These are phyloP conservation scores for Xanthia togata DNA, from an alignment of 2,888 invertebrate genomes.

Conservation along the genomic window DNA sequence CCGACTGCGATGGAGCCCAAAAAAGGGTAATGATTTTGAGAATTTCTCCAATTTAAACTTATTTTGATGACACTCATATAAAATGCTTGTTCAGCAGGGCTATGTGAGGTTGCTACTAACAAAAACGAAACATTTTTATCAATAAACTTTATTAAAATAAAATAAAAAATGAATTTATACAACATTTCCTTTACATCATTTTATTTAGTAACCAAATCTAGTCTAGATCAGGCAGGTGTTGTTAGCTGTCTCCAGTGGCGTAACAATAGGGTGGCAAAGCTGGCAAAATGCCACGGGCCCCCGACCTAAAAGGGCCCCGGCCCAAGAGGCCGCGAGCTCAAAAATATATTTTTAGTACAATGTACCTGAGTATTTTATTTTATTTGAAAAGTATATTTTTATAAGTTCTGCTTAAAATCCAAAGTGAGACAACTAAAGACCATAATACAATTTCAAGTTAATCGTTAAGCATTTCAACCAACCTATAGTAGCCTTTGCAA, in stretches of 20 bases:
- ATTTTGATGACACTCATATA: background rate
- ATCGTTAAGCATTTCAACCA: too few species aligned
- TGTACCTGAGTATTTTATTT: too few species aligned
- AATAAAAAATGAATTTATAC: conserved; percentile 85
- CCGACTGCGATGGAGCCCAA: background rate
- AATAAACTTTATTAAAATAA: conserved; percentile 80
- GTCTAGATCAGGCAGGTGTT: conserved; percentile 53
- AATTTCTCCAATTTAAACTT: background rate
- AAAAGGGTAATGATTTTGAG: background rate
- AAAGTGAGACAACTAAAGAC: too few species aligned
- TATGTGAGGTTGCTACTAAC: background rate
- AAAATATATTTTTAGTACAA: too few species aligned
- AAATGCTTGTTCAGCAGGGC: background rate
- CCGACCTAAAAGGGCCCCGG: too few species aligned
- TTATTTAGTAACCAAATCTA: conserved; percentile 53
- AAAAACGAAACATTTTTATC: conserved; percentile 59
- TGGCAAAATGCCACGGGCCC: too few species aligned
- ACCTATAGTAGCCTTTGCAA: too few species aligned
- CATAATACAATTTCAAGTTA: too few species aligned
- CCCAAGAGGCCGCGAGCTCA: too few species aligned
- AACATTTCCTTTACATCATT: conserved; percentile 71
- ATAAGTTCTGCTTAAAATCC: too few species aligned
- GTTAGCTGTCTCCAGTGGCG: conserved; percentile 33
- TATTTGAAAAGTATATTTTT: too few species aligned
- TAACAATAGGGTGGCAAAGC: too few species aligned